Conservation (phyloP, 2,113 vertebrate genomes). For the Dipodomys stephensi region DNA sequence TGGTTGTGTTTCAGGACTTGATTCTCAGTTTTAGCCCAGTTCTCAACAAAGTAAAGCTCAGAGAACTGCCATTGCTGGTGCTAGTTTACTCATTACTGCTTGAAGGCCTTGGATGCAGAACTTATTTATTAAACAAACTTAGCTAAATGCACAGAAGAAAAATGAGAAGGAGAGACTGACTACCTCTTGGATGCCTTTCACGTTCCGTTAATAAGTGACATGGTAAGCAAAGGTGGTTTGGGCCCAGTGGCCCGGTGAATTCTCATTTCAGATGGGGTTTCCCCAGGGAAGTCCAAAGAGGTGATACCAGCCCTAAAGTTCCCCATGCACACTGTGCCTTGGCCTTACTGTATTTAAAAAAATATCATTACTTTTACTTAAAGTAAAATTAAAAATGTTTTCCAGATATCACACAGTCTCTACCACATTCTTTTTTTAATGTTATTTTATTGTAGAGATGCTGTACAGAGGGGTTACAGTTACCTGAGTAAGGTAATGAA, state of each 20-base stretch:
- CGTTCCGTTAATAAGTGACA: not conserved
- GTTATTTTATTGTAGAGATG: no score
- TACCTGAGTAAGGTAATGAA: no score
- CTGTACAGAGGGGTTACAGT: no score
- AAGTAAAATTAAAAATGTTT: slow-evolving; percentile 25
- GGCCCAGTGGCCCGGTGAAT: not conserved
- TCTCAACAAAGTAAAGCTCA: not conserved
- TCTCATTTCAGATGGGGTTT: not conserved
- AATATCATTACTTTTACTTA: not conserved
- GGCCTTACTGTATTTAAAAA: not conserved
- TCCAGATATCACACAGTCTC: not conserved
- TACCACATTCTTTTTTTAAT: not conserved
- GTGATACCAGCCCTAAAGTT: not conserved
- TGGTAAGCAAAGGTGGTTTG: not conserved
- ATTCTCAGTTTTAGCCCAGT: slow-evolving; percentile 9
- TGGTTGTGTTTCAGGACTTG: not conserved
- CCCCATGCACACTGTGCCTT: not conserved
- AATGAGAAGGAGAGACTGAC: not conserved
- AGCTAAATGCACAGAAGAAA: not conserved
- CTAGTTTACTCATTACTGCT: not conserved
- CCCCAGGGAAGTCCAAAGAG: not conserved
- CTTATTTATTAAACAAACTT: not conserved
- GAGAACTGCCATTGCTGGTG: not conserved
- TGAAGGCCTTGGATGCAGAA: not conserved
- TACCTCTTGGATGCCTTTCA: not conserved